Conservation (phyloP, 2,113 vertebrate species). For the Hippocampus comes region DNA sequence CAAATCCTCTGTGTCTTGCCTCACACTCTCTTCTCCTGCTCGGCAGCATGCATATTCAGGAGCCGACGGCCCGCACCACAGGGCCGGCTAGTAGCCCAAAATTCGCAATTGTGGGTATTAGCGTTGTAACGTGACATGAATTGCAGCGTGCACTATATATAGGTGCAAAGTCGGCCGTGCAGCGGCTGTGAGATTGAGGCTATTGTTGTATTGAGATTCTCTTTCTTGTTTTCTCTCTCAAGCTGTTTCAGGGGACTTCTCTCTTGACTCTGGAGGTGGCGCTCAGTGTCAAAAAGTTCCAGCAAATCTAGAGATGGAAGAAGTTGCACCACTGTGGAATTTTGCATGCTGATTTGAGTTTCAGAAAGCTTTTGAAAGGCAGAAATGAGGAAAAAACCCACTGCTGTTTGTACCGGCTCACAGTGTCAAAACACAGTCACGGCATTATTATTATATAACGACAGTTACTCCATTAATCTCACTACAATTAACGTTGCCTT, state of each 20-base stretch:
- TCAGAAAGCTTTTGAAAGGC: conserved; percentile 38
- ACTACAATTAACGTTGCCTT: background rate
- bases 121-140: conserved; percentile 68
- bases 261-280: conserved; percentile 27
- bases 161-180: conserved; percentile 60
- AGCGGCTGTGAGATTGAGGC: conserved; percentile 48
- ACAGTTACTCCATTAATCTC: background rate
- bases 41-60: conserved; percentile 72
- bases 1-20: conserved; percentile 75
- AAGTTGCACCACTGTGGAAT: conserved; percentile 51
- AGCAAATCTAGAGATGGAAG: conserved; percentile 38
- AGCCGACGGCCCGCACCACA: conserved; percentile 45
- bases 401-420: conserved; percentile 12
- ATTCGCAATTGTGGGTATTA: conserved; percentile 70
- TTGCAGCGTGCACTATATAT: conserved; percentile 66
- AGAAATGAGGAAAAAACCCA: conserved; percentile 13
- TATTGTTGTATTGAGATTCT: conserved; percentile 33
- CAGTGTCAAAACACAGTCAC: conserved; percentile 12
- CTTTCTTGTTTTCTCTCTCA: conserved; percentile 28
- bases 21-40: conserved; percentile 57
- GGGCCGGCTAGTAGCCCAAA: conserved; percentile 57
- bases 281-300: conserved; percentile 51
- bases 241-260: conserved; percentile 30
- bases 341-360: conserved; percentile 55
- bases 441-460: background rate